Base-by-base conservation (phyloP, 2,888 invertebrate genomes). In the Philhelius pedissequus region DNA sequence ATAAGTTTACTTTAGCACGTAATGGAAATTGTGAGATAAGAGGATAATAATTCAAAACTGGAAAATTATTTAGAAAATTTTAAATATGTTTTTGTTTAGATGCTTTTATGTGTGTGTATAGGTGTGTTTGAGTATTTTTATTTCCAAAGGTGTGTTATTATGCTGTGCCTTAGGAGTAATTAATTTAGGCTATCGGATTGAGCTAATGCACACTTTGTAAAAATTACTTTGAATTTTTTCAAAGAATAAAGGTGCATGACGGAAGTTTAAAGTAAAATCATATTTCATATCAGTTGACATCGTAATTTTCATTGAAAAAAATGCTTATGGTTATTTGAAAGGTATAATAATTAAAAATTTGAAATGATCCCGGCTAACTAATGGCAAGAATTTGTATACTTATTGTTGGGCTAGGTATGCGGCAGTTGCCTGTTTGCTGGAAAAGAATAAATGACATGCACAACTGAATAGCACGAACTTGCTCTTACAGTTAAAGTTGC, bases 1-100 rank as follows among this genome's bases (percentile, higher is more conserved):
- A 75, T 64, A 75, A 75, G 79, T 75, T 80, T 66, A 62, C 75
- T 71, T 84, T 79, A 76, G 69, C 70, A 81, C 81, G 81, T 76
- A 74, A 83, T 78, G 79, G 74, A 84, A 48, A 69, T 84, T 48
- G 48, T 70, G 75, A 76, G 75, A 80, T 84, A 75, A 80, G 70
- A 43, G 84, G 75, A 71, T 75, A 84, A 80, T 84, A 80, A 71
- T 73, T 84, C 80, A 79, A 62, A 79, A 66, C 45, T 35, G 13
- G 15, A 40, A 69, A 76, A 66, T 15, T 66, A 22, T 62, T 43
- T 6, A 60, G 38, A 43, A 73, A 76, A 20, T 58, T 45, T 45
- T 43, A 22, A 60, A 68, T 73, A 71, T 22, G 8, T 32, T 45
- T 48, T 32, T 30, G 43, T 30, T 40, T 5, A 3, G 13, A n/a